Evolutionary conservation across 2,113 vertebrate genomes (phyloP).

Genomic region (Pogonocichla stellata): DNA sequence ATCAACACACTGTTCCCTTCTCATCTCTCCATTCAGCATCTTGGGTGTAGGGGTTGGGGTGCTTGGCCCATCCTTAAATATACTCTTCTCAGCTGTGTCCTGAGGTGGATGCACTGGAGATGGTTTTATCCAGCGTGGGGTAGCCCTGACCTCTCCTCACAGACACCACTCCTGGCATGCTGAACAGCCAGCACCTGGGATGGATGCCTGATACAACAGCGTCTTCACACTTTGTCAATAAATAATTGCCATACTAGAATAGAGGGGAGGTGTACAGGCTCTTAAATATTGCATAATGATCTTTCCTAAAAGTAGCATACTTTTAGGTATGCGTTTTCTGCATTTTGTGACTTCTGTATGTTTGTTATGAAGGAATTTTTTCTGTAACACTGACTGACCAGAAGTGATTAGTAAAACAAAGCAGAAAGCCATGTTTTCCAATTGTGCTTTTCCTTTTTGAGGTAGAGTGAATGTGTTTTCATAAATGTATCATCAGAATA

Average conservation of each 20-base stretch:
- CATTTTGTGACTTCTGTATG: neutral
- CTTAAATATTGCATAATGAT: neutral
- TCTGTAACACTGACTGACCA: neutral
- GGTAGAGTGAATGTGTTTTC: neutral
- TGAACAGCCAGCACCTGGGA: neutral
- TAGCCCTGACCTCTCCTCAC: neutral
- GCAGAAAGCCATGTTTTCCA: neutral
- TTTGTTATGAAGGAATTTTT: neutral
- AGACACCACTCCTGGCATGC: neutral
- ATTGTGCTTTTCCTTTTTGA: neutral
- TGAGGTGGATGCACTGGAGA: neutral
- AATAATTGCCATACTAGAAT: neutral
- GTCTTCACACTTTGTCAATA: neutral
- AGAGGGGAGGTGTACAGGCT: neutral
- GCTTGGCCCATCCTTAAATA: neutral
- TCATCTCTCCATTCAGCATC: neutral
- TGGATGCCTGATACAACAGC: neutral
- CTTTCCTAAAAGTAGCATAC: neutral
- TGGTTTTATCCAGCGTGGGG: fast-evolving
- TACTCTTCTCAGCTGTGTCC: neutral
- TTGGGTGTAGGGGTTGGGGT: neutral
- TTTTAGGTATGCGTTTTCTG: neutral
- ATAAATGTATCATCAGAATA: neutral
- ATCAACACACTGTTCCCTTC: neutral
- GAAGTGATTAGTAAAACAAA: neutral